Evolutionary conservation across 2,113 vertebrate genomes (phyloP), one percentile per base, ranked within the genome.

Genomic region (Cyanoliseus patagonus): DNA sequence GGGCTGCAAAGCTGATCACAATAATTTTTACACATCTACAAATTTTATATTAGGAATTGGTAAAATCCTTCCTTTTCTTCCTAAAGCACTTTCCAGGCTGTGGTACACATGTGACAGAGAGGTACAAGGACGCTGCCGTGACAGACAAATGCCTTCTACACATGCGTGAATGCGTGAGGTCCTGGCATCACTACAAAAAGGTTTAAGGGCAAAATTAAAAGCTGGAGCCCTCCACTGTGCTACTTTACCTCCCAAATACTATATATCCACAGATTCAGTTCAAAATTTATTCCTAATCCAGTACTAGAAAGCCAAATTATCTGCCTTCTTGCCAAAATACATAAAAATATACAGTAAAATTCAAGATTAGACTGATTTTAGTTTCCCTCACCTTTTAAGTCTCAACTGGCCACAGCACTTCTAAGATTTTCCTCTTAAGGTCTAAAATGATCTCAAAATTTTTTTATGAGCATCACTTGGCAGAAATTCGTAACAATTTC

Each of bases 61-160:
- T 18, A 59, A 72, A 82, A 42, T 47, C 17, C 13, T 30, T 81
- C 15, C 15, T 25, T 81, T 46, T 24, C 17, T 27, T 77, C 39
- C 39, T 47, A 13, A 86, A 76, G 27, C 9, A 13, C 8, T 19
- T 44, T 15, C 37, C 49, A 59, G 44, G 59, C 51, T 59, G 57
- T 24, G 42, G 31, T 13, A 57, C 14, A 16, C 42, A 3, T 1
- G 7, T 0, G 0, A 28, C 49, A 49, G 41, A 31, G 51, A 51
- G 55, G 47, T 55, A 49, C 9, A 7, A 18, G 47, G 44, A 69
- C 1, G 4, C 24, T 53, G 28, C 33, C 7, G 3, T 2, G 17
- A 42, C 64, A 49, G 9, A 64, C 41, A 68, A 73, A 57, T 8
- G 13, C 27, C 16, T 41, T 49, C 41, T 47, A 39, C 15, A 17